Evolutionary conservation across 1,140 invertebrate species (phyloP).

Genomic region (Tribolium madens): DNA sequence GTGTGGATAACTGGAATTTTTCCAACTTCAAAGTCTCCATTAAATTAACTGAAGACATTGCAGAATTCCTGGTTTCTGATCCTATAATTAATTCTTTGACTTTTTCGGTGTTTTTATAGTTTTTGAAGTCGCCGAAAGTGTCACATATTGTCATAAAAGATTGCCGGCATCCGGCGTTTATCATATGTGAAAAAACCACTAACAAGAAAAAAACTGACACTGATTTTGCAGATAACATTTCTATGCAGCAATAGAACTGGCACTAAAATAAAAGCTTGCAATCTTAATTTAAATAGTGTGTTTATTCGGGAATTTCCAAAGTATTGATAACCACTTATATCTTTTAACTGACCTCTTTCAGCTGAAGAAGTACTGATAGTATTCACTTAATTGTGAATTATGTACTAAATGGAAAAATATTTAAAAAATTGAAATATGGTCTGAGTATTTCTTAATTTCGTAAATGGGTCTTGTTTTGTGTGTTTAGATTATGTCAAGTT

Average conservation of each 20-base stretch:
- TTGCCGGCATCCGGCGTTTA: neutral
- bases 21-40: neutral
- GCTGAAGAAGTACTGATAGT: no score
- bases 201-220: neutral
- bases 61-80: neutral
- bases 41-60: neutral
- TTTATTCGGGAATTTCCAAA: no score
- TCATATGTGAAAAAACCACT: neutral
- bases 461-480: no score
- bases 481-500: no score
- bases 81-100: neutral
- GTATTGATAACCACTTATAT: no score
- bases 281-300: no score
- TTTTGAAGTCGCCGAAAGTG: conserved; percentile 2
- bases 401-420: no score
- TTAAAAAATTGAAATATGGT: no score
- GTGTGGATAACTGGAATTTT: neutral
- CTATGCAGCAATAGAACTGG: neutral
- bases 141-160: conserved; percentile 25
- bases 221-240: neutral
- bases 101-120: neutral
- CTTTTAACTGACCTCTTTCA: no score
- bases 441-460: no score
- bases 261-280: neutral
- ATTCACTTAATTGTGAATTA: no score